phyloP scores from a whole-genome alignment of 2,888 invertebrate genomes.

The Ryuthela nishihirai region DNA sequence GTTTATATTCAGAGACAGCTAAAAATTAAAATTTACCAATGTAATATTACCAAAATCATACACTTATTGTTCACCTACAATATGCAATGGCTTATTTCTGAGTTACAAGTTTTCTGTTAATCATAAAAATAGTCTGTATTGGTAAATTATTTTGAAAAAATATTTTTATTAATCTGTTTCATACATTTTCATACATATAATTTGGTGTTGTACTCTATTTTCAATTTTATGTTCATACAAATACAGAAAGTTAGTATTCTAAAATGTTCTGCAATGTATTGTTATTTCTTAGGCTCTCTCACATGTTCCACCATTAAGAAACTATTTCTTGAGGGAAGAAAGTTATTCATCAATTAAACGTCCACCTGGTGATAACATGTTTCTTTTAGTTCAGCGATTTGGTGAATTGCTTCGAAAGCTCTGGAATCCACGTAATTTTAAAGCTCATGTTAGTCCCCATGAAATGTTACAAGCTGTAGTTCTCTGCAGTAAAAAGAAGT shows the following conservation, averaged over 20 bases:
- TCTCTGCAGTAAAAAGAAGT: slow-evolving; percentile 89
- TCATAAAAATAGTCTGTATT: no score
- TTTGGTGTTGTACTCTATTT: not conserved
- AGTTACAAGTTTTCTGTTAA: no score
- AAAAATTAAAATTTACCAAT: no score
- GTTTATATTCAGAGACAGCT: no score
- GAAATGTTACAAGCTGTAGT: slow-evolving; percentile 99
- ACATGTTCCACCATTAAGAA: slow-evolving; percentile 88
- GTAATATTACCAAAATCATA: no score
- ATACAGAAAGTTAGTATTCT: slow-evolving; percentile 13
- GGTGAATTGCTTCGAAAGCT: slow-evolving; percentile 94
- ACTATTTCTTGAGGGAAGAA: slow-evolving; percentile 91
- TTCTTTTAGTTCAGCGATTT: slow-evolving; percentile 84
- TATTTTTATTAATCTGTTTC: no score
- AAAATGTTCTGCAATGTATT: not conserved
- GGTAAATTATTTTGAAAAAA: no score
- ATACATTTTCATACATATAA: no score
- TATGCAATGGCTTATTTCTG: no score
- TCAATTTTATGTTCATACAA: slow-evolving; percentile 3
- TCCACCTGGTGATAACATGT: slow-evolving; percentile 92
- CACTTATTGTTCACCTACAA: no score
- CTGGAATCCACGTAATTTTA: slow-evolving; percentile 99
- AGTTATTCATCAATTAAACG: slow-evolving; percentile 80
- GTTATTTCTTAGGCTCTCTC: slow-evolving; percentile 72
- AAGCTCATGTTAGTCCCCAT: slow-evolving; percentile 98